phyloP scores from a whole-genome alignment of 2,797 vertebrate genomes.

The Lycodopsis pacificus region DNA sequence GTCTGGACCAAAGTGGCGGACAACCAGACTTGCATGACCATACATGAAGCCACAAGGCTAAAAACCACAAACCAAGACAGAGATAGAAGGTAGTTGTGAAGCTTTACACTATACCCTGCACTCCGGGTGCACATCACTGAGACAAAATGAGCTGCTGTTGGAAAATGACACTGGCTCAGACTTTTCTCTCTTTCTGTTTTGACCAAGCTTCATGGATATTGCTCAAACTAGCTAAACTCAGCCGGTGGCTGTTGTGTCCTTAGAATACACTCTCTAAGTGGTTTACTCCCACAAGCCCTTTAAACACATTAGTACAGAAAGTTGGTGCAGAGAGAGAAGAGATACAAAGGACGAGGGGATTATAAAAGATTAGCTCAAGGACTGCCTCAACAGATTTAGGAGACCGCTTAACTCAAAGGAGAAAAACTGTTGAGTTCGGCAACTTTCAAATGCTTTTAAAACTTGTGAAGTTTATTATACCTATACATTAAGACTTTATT shows the following conservation, averaged over 20 bases:
- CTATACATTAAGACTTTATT: not conserved
- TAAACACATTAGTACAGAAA: conserved; percentile 37
- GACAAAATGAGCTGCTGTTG: conserved; percentile 21
- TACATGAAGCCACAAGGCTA: not conserved
- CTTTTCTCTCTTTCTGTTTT: conserved; percentile 32
- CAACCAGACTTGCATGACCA: not conserved
- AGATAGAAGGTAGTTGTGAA: conserved; percentile 8
- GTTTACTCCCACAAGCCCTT: conserved; percentile 50
- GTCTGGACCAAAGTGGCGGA: too few relatives aligned
- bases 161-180: conserved; percentile 22
- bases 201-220: conserved; percentile 30
- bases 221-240: conserved; percentile 33
- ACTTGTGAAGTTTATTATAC: not conserved
- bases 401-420: conserved; percentile 44
- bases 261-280: conserved; percentile 56
- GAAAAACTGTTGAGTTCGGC: conserved; percentile 34
- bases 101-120: conserved; percentile 1
- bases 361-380: conserved; percentile 57
- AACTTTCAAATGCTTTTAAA: conserved; percentile 22
- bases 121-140: conserved; percentile 3
- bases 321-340: conserved; percentile 41
- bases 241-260: conserved; percentile 50
- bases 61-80: conserved; percentile 10
- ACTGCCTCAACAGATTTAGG: conserved; percentile 45
- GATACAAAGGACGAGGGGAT: conserved; percentile 49